Evolutionary conservation across 2,113 vertebrate genomes (phyloP), one percentile per base, ranked within the genome.

Genomic region (Myodes glareolus): DNA sequence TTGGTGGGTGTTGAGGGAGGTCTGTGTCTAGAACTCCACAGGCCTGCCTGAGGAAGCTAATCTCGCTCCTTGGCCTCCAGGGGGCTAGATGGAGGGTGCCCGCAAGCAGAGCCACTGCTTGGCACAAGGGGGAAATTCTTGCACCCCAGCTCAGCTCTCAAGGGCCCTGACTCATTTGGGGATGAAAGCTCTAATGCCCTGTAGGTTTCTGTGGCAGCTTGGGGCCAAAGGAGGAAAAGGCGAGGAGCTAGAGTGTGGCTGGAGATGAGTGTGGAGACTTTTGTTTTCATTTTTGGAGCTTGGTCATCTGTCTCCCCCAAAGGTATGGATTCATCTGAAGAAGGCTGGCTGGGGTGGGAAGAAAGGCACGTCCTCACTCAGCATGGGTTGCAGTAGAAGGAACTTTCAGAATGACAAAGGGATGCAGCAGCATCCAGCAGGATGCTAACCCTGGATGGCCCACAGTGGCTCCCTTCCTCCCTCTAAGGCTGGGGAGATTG

Each of bases 91-190:
- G 70, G 77, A 92, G 87, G 72, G 78, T 58, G 13, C 27, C 45
- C 7, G 47, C 39, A 80, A 85, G 65, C 4, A 16, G n/a, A 96
- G 67, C 85, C 92, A 70, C 76, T 75, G 55, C 65, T 93, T 94
- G 95, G 86, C 92, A 92, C 76, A 68, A 85, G 94, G 95, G 67
- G 92, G 94, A 95, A 97, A 95, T 97, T 97, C 91, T 94, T 96
- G 81, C 84, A 84, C 95, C 96, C 52, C 23, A n/a, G 76, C 50
- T 86, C 76, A 94, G 77, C 92, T 82, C 87, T 91, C 77, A 94
- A 87, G 94, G 68, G 90, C 61, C 93, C 89, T 98, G 98, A 98
- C 92, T 98, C 97, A 98, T 98, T 91, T 82, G 33, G 90, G 97
- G 94, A 97, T 94, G 84, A 90, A 98, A 82, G 97, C 98, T 97